Evolutionary conservation across 2,888 invertebrate species (phyloP).

Genomic region (Pycnomerus fuliginosus): DNA sequence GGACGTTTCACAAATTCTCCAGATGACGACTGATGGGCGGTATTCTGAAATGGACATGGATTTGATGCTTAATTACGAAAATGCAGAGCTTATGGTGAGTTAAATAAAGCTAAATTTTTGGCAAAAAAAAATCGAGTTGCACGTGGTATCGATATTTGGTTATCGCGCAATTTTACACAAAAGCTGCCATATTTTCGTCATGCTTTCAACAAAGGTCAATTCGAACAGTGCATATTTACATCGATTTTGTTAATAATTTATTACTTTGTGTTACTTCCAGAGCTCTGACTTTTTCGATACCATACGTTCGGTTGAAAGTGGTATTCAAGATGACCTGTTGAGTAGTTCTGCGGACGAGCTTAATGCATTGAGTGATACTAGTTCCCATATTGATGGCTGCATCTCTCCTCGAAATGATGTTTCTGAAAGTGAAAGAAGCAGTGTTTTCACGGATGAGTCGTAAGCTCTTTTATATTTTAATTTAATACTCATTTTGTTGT

Average conservation of each 20-base stretch:
- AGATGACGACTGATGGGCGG: conserved; percentile 38
- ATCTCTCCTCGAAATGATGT: conserved; percentile 51
- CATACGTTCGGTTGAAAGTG: conserved; percentile 63
- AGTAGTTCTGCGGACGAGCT: conserved; percentile 43
- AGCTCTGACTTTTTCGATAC: conserved; percentile 66
- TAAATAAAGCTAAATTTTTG: too few species aligned
- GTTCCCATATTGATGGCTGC: conserved; percentile 44
- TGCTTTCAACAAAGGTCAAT: conserved; percentile 1
- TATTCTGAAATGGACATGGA: conserved; percentile 45
- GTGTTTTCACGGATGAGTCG: conserved; percentile 50
- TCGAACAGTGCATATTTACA: not conserved
- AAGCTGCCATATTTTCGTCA: not conserved
- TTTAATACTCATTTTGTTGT: not conserved
- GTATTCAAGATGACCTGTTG: conserved; percentile 56
- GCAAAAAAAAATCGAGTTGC: too few species aligned
- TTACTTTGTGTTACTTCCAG: conserved; percentile 32
- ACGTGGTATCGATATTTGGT: too few species aligned
- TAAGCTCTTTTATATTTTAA: conserved; percentile 18
- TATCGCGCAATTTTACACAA: conserved; percentile 1
- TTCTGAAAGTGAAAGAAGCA: conserved; percentile 72
- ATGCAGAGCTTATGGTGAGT: conserved; percentile 48
- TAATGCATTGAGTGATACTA: conserved; percentile 43
- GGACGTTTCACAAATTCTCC: conserved; percentile 35
- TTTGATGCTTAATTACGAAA: conserved; percentile 43
- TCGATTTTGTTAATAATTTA: conserved; percentile 2